Evolutionary conservation across 2,113 vertebrate genomes (phyloP).

Genomic region (Panurus biarmicus): DNA sequence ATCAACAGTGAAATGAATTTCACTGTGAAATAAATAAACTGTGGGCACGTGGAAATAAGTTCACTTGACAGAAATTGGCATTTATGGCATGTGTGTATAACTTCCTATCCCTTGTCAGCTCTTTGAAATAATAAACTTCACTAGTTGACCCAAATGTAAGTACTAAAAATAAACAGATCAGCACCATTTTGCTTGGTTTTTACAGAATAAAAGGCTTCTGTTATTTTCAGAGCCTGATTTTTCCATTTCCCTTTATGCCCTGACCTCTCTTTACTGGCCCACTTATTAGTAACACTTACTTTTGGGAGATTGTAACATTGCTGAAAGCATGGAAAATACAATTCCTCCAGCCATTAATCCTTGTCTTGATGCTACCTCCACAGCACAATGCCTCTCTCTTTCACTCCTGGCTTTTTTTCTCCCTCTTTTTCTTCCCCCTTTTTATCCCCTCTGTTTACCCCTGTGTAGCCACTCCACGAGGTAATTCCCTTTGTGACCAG

Average conservation of each 20-base stretch:
- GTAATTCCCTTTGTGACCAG: conserved; percentile 63
- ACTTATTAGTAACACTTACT: conserved; percentile 43
- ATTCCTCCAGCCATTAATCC: conserved; percentile 66
- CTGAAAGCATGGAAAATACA: conserved; percentile 57
- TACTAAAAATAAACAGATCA: not conserved
- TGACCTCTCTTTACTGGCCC: not conserved
- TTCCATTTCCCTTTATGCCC: not conserved
- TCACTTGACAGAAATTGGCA: not conserved
- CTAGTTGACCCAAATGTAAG: not conserved
- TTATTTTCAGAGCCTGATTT: not conserved
- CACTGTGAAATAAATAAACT: not conserved
- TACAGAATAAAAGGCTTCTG: not conserved
- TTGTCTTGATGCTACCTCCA: conserved; percentile 61
- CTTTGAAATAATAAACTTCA: not conserved
- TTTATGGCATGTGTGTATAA: not conserved
- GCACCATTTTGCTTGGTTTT: not conserved
- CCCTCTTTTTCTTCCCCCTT: not conserved
- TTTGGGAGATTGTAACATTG: conserved; percentile 9
- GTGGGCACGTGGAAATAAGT: not conserved
- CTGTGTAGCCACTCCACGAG: conserved; percentile 41
- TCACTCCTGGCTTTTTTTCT: conserved; percentile 6
- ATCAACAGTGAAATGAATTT: not conserved
- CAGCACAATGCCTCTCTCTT: conserved; percentile 61
- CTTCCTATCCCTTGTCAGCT: not conserved
- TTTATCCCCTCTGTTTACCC: conserved; percentile 26